phyloP scores from a whole-genome alignment of 2,888 invertebrate species.

The Uropetala carovei region DNA sequence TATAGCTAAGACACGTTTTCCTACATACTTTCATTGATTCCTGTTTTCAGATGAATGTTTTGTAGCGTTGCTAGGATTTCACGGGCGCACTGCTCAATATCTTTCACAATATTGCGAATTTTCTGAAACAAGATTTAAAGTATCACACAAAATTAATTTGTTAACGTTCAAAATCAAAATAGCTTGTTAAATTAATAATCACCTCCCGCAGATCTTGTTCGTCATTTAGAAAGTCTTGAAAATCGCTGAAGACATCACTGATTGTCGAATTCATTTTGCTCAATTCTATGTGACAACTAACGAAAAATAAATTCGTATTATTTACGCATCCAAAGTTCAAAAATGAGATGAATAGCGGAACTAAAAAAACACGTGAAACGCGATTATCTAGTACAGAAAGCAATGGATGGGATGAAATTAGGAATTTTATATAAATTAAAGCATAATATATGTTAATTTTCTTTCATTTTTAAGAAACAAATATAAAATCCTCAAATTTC shows the following conservation, averaged over 20 bases:
- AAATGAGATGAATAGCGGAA: background rate
- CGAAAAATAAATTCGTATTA: background rate
- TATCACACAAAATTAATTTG: background rate
- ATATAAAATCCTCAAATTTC: background rate
- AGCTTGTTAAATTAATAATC: conserved; percentile 67
- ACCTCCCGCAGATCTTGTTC: conserved; percentile 92
- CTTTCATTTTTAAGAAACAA: background rate
- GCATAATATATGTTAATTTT: background rate
- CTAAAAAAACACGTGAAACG: background rate
- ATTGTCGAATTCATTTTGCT: background rate
- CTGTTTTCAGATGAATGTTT: conserved; percentile 85
- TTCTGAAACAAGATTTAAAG: conserved; percentile 75
- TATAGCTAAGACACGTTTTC: conserved; percentile 62
- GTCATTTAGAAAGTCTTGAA: conserved; percentile 85
- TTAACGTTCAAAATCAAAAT: background rate
- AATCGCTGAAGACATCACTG: conserved; percentile 83
- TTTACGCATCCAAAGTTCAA: background rate
- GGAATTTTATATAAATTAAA: background rate
- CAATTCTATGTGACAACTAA: background rate
- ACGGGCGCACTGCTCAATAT: conserved; percentile 86
- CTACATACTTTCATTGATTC: conserved; percentile 82
- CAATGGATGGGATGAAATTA: no score
- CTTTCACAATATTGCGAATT: conserved; percentile 83
- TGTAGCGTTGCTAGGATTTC: conserved; percentile 89
- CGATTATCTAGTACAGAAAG: no score